Evolutionary conservation across 2,888 invertebrate species (phyloP), one percentile per base, ranked within the genome.

Genomic region (Sepiola atlantica): DNA sequence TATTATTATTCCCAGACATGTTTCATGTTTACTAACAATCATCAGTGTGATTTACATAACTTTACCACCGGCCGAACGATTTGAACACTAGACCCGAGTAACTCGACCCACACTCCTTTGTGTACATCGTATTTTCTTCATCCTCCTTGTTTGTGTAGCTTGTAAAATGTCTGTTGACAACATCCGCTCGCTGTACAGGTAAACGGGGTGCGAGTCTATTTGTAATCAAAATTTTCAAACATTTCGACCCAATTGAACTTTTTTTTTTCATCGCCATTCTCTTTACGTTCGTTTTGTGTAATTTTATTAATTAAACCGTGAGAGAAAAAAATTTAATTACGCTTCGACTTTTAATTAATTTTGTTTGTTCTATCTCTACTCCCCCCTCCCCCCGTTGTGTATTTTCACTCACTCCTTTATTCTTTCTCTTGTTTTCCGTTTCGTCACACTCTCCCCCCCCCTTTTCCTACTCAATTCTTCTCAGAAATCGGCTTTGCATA

Each of bases 331-430:
- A 12, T 14, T n/a, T n/a, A 77, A 77, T n/a, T n/a, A 77, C 28
- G n/a, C 77, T 77, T 77, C 28, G n/a, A 77, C 77, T 77, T 77
- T 77, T 77, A 77, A 77, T 77, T 77, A 77, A 77, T 77, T 77
- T 77, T 77, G 77, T n/a, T 77, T n/a, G n/a, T 28, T 28, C n/a
- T 10, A 28, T n/a, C 77, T n/a, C n/a, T 0, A 2, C 61, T 12
- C n/a, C 12, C 61, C 2, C 24, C 28, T 8, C 77, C n/a, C 28
- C 24, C 21, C 24, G 8, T 21, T 61, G 20, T 21, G 8, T 24
- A 24, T 21, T 21, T 21, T 61, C 21, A 24, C 57, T 21, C 21
- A 4, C 24, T n/a, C 12, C 0, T 28, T 21, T 2, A 21, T 28
- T 61, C 28, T 24, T n/a, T n/a, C 21, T 24, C 8, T 4, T 45